Evolutionary conservation across 1,140 invertebrate species (phyloP).

Genomic region (Tetranychus urticae): DNA sequence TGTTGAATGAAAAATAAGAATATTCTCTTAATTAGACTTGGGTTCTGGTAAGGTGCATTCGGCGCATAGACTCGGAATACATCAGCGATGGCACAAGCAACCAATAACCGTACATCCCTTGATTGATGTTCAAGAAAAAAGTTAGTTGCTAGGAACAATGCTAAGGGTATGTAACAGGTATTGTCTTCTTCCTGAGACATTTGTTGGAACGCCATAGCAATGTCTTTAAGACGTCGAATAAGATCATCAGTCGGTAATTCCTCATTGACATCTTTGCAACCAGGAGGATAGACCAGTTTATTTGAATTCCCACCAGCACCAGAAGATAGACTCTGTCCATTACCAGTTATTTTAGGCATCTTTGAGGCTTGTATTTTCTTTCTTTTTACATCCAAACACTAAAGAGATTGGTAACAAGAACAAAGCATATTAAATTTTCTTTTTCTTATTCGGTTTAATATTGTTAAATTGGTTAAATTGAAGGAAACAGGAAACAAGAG

Average conservation of each 20-base stretch:
- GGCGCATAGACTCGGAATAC: constrained; percentile 90
- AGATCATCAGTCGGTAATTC: constrained; percentile 84
- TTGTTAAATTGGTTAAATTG: too few relatives aligned
- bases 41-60: constrained; percentile 90
- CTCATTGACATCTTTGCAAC: constrained; percentile 40
- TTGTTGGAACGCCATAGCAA: constrained; percentile 71
- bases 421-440: too few relatives aligned
- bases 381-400: not conserved
- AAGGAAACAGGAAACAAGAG: too few relatives aligned
- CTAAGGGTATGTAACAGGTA: constrained; percentile 73
- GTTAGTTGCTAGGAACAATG: constrained; percentile 58
- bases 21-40: constrained; percentile 55
- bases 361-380: not conserved
- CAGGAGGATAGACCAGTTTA: constrained; percentile 23
- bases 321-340: too few relatives aligned
- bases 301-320: too few relatives aligned
- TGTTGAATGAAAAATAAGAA: constrained; percentile 73
- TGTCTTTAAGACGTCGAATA: constrained; percentile 36
- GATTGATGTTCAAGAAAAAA: constrained; percentile 69
- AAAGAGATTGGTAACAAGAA: too few relatives aligned
- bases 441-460: too few relatives aligned
- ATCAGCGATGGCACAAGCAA: constrained; percentile 91
- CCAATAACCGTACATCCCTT: constrained; percentile 74
- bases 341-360: too few relatives aligned
- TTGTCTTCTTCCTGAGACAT: constrained; percentile 90